Conservation (phyloP, 2,113 vertebrate genomes). For the Corythornis madagascariensis region DNA sequence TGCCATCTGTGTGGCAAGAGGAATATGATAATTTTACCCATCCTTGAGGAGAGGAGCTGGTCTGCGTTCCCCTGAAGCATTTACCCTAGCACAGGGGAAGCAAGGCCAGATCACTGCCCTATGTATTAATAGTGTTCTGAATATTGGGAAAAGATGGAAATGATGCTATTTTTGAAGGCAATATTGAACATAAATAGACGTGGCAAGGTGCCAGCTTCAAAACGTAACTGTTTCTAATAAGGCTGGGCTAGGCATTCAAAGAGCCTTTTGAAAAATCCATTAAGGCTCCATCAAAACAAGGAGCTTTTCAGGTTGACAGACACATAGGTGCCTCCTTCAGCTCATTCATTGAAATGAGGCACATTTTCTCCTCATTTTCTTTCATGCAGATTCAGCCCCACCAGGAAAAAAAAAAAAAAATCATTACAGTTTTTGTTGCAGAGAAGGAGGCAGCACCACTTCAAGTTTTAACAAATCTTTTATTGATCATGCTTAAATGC, state of each 20-base stretch:
- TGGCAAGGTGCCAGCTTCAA: conserved; percentile 52
- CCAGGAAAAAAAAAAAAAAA: background rate
- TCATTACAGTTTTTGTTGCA: background rate
- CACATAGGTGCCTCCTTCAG: conserved; percentile 41
- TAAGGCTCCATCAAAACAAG: conserved; percentile 60
- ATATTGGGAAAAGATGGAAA: conserved; percentile 2
- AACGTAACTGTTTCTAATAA: conserved; percentile 19
- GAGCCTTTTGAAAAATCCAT: conserved; percentile 48
- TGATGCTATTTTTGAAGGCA: conserved; percentile 40
- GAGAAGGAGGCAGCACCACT: background rate
- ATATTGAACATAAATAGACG: conserved; percentile 52
- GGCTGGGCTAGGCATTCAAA: background rate
- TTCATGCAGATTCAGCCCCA: background rate
- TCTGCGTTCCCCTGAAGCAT: background rate
- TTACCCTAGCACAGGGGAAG: background rate
- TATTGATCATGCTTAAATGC: background rate
- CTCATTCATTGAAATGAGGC: background rate
- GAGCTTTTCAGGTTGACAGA: conserved; percentile 40
- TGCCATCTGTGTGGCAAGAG: background rate
- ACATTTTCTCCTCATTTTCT: conserved; percentile 2
- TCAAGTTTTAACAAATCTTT: conserved; percentile 33
- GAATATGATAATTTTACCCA: background rate
- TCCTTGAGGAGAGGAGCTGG: background rate
- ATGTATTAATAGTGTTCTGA: background rate
- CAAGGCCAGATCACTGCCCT: background rate